Evolutionary conservation across 2,113 vertebrate species (phyloP), one percentile per base, ranked within the genome.

Genomic region (Brachionichthys hirsutus): DNA sequence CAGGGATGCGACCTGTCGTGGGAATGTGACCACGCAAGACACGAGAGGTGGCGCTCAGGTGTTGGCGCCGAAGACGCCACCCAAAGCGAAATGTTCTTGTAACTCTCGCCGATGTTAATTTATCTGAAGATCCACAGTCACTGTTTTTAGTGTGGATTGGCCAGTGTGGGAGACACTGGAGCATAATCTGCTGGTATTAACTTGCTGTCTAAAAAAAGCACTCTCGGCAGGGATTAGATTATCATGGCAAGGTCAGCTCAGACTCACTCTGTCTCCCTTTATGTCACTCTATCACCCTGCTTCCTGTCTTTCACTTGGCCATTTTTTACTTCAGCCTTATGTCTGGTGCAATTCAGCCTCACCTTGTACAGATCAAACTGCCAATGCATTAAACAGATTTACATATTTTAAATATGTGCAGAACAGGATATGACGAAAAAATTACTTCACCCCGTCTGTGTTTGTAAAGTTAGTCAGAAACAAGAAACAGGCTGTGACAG

Each of bases 141-240:
- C 66, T 74, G 58, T 79, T 61, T 84, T 81, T 47, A 40, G 62
- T 68, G 70, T 69, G 81, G 83, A 90, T 84, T 89, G 88, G 86
- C 88, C 69, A 76, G 77, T 80, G 79, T 87, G 81, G 87, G 85
- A 86, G 87, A 82, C 81, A 86, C 76, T 82, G 80, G 76, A 82
- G 86, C 82, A 84, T 92, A 92, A 92, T 91, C 91, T 90, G 88
- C 73, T 71, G 80, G 88, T 85, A 92, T 92, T 91, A 92, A 90
- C 87, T 90, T 92, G 86, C 90, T 85, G 86, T 92, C 89, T 92
- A 90, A 90, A 91, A 90, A 92, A 91, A 92, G 91, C 87, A 83
- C 90, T 88, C 88, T 90, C 84, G 71, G 89, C 89, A 86, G 88
- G 90, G 90, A 91, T 92, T 91, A 90, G 89, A 91, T 91, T 92